Evolutionary conservation across 2,888 invertebrate species (phyloP).

Genomic region (Dicycla oo): DNA sequence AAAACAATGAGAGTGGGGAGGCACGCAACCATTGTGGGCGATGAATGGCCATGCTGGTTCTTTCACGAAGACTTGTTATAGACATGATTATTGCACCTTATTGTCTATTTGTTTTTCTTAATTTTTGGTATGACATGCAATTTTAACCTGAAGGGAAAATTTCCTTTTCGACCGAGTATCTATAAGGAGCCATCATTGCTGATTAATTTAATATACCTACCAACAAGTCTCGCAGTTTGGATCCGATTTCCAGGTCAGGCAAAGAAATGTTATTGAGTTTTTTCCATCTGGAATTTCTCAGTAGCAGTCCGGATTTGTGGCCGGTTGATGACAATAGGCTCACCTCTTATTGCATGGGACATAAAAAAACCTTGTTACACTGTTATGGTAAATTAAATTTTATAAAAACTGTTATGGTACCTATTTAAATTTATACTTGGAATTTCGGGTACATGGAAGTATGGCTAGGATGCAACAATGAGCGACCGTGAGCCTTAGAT

Average conservation of each 20-base stretch:
- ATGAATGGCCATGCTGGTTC: constrained; percentile 72
- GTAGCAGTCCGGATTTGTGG: no score
- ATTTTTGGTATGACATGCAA: constrained; percentile 25
- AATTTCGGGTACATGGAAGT: background rate
- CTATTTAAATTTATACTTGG: no score
- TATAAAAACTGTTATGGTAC: no score
- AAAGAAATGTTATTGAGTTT: no score
- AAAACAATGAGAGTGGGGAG: constrained; percentile 84
- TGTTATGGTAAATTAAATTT: no score
- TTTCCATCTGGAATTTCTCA: no score
- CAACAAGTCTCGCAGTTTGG: no score
- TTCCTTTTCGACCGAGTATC: background rate
- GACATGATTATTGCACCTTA: constrained; percentile 62
- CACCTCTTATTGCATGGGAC: no score
- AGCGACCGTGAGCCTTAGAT: background rate
- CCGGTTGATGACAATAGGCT: no score
- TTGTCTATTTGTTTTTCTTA: constrained; percentile 56
- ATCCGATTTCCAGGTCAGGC: no score
- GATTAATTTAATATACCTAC: background rate
- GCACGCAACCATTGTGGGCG: constrained; percentile 73
- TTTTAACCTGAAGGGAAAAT: constrained; percentile 1
- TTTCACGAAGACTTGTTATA: constrained; percentile 62
- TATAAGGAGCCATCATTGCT: background rate
- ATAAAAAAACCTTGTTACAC: no score
- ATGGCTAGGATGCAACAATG: background rate